phyloP scores from a whole-genome alignment of 2,888 invertebrate genomes.

The Hirtodrosophila confusa region DNA sequence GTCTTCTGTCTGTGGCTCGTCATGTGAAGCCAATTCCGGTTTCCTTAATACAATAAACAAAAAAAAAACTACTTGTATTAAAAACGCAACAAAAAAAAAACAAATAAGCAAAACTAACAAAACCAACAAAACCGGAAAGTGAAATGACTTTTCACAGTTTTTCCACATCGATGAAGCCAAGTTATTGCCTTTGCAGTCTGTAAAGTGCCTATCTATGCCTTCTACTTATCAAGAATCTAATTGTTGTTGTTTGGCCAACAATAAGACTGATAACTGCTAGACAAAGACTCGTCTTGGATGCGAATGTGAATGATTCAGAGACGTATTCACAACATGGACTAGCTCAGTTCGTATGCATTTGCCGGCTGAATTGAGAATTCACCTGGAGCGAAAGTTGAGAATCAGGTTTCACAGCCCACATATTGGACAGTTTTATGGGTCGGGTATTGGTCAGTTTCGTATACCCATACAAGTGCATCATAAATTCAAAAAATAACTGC shows the following conservation, averaged over 20 bases:
- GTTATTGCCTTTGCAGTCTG: conserved; percentile 2
- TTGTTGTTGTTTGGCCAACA: conserved; percentile 31
- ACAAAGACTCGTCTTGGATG: neutral
- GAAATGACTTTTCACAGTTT: conserved; percentile 40
- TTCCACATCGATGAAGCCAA: conserved; percentile 1
- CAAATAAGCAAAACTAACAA: conserved; percentile 13
- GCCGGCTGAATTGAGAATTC: conserved; percentile 17
- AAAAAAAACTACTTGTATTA: conserved; percentile 1
- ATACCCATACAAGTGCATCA: conserved; percentile 22
- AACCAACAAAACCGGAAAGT: conserved; percentile 44
- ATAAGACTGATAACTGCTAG: conserved; percentile 25
- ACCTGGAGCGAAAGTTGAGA: conserved; percentile 60
- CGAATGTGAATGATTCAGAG: neutral
- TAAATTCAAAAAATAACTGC: neutral
- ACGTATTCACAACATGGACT: neutral
- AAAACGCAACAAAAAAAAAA: conserved; percentile 29
- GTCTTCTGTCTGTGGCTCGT: conserved; percentile 35
- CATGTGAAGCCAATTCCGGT: conserved; percentile 65
- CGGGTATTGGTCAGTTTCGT: conserved; percentile 25
- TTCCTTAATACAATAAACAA: conserved; percentile 36
- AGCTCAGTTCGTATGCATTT: conserved; percentile 1
- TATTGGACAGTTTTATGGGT: conserved; percentile 10
- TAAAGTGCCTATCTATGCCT: conserved; percentile 35
- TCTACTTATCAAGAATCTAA: conserved; percentile 36
- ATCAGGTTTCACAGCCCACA: conserved; percentile 59